A percentile compares a stretch with the other conserved stretches of the same genome.
phyloP scores from a whole-genome alignment of 1,140 invertebrate species.

The Cardiocondyla obscurior region DNA sequence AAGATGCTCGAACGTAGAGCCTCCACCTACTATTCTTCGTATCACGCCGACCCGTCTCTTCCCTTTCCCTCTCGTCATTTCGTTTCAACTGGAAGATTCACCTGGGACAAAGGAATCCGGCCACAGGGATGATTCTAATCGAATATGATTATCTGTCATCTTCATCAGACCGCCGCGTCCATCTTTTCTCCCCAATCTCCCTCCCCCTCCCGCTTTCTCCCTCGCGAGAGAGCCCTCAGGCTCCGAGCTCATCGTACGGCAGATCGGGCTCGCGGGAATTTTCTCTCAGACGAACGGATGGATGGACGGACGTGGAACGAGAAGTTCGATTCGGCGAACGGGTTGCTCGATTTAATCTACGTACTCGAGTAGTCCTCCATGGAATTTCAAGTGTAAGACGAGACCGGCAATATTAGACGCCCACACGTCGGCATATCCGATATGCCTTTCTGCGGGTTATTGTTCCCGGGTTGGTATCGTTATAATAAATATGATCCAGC shows the following conservation, averaged over 20 bases:
- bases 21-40: background rate
- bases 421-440: background rate
- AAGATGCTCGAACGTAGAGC: slow-evolving; percentile 70
- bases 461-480: background rate
- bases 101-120: slow-evolving; percentile 76
- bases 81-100: slow-evolving; percentile 42
- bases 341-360: slow-evolving; percentile 58
- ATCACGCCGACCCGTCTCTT: background rate
- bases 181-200: background rate
- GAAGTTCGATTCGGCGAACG: background rate
- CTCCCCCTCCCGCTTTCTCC: background rate
- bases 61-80: background rate
- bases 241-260: slow-evolving; percentile 22
- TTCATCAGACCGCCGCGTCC: slow-evolving; percentile 69
- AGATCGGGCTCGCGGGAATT: slow-evolving; percentile 44
- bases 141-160: slow-evolving; percentile 79
- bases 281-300: slow-evolving; percentile 40
- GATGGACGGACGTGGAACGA: slow-evolving; percentile 16
- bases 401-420: slow-evolving; percentile 29
- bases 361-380: slow-evolving; percentile 26
- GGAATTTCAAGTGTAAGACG: slow-evolving; percentile 34
- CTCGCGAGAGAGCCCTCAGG: slow-evolving; percentile 8
- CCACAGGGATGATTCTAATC: slow-evolving; percentile 78
- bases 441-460: background rate
- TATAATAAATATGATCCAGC: background rate